Percentiles rank a stretch among this genome's conserved stretches.
Conservation (phyloP, 2,113 vertebrate species). For the Sinocyclocheilus maitianheensis region DNA sequence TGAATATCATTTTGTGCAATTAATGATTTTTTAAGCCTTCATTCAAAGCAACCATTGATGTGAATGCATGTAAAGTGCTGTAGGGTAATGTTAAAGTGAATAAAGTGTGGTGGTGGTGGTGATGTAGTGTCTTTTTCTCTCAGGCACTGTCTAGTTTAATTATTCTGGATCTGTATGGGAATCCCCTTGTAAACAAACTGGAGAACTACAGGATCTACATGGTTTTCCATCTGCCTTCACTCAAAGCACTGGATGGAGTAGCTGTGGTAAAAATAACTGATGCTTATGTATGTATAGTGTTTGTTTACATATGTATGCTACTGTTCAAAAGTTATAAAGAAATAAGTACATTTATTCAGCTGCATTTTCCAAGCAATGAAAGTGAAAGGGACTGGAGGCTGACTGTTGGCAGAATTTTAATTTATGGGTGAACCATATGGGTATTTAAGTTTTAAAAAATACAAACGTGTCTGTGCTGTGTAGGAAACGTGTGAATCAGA, state of each 20-base stretch:
- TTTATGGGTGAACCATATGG: neutral
- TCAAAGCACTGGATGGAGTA: conserved; percentile 85
- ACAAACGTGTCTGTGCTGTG: conserved; percentile 23
- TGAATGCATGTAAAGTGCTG: neutral
- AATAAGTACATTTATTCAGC: neutral
- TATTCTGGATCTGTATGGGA: conserved; percentile 83
- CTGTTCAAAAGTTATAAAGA: neutral
- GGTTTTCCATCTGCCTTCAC: conserved; percentile 82
- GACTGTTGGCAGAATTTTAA: neutral
- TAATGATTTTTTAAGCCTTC: neutral
- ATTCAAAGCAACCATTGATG: neutral
- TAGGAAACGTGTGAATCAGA: conserved; percentile 81
- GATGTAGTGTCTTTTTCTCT: conserved; percentile 21
- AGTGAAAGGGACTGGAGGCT: neutral
- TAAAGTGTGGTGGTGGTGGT: neutral
- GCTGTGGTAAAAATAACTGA: conserved; percentile 73
- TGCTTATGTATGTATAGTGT: neutral
- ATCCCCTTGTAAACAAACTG: conserved; percentile 79
- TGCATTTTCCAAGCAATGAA: neutral
- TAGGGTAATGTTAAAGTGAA: neutral
- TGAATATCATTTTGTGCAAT: neutral
- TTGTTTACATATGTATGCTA: neutral
- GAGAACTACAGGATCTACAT: conserved; percentile 84
- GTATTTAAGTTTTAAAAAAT: neutral
- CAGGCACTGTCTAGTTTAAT: conserved; percentile 81